Conservation (phyloP, 2,797 vertebrate species). For the Rhinatrema bivittatum region DNA sequence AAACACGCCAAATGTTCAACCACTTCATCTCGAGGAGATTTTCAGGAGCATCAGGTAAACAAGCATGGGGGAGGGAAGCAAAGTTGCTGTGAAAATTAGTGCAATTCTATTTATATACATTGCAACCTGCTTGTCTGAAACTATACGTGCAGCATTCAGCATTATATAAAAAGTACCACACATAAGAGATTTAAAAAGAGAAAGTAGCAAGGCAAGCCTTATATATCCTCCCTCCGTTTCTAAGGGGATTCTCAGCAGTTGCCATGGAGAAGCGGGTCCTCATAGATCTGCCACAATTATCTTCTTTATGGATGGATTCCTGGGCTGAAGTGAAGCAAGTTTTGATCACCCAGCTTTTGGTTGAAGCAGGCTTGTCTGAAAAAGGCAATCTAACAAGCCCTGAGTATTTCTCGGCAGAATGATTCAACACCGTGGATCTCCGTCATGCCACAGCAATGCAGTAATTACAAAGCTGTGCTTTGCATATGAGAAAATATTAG, state of each 20-base stretch:
- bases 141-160: neutral
- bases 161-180: constrained; percentile 7
- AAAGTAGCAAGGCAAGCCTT: too few species aligned
- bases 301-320: constrained; percentile 22
- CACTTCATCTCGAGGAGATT: too few species aligned
- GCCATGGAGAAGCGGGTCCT: constrained; percentile 33
- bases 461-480: constrained; percentile 18
- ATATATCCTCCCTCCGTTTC: neutral
- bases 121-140: neutral
- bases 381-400: constrained; percentile 3
- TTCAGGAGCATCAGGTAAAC: too few species aligned
- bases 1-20: too few species aligned
- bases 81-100: too few species aligned
- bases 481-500: constrained; percentile 46
- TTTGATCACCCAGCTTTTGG: constrained; percentile 11
- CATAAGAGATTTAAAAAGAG: constrained; percentile 13
- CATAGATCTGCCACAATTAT: constrained; percentile 14
- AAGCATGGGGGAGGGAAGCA: too few species aligned
- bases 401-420: constrained; percentile 29
- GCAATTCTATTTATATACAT: too few species aligned
- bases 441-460: too few species aligned
- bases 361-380: constrained; percentile 11
- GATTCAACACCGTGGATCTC: constrained; percentile 21
- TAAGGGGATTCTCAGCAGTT: constrained; percentile 11
- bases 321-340: too few species aligned